phyloP scores from a whole-genome alignment of 1,140 invertebrate species.

The Drosophila bifasciata region DNA sequence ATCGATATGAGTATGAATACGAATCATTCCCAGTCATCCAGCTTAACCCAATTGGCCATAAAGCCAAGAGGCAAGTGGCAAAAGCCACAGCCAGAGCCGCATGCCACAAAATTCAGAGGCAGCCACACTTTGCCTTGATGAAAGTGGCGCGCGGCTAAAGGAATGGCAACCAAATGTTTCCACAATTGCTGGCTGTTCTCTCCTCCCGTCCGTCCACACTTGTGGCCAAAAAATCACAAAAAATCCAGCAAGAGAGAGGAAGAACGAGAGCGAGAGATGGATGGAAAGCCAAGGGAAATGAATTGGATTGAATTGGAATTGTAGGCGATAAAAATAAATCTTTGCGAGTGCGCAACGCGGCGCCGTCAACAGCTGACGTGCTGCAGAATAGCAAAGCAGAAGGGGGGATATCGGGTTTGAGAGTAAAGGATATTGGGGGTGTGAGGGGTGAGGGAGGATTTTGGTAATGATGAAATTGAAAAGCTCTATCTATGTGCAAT shows the following conservation, averaged over 20 bases:
- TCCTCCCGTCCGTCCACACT: conserved; percentile 20
- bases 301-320: conserved; percentile 81
- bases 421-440: neutral
- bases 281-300: conserved; percentile 60
- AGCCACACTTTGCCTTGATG: conserved; percentile 49
- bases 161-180: conserved; percentile 54
- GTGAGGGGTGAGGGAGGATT: neutral
- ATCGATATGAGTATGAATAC: conserved; percentile 24
- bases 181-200: conserved; percentile 33
- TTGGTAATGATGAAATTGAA: conserved; percentile 76
- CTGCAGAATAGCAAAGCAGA: conserved; percentile 9
- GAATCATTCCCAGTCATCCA: conserved; percentile 1
- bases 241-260: conserved; percentile 15
- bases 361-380: conserved; percentile 75
- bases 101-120: neutral
- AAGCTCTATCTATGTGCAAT: conserved; percentile 38
- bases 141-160: conserved; percentile 33
- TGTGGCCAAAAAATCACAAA: conserved; percentile 58
- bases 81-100: conserved; percentile 16
- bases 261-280: neutral
- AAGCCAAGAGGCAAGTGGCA: conserved; percentile 40
- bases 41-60: conserved; percentile 57
- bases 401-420: neutral
- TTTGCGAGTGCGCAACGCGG: conserved; percentile 73
- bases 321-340: conserved; percentile 82